A percentile compares a stretch with the other conserved stretches of the same genome.
Evolutionary conservation across 1,140 invertebrate genomes (phyloP).

Genomic region (Scaptomyza montana): DNA sequence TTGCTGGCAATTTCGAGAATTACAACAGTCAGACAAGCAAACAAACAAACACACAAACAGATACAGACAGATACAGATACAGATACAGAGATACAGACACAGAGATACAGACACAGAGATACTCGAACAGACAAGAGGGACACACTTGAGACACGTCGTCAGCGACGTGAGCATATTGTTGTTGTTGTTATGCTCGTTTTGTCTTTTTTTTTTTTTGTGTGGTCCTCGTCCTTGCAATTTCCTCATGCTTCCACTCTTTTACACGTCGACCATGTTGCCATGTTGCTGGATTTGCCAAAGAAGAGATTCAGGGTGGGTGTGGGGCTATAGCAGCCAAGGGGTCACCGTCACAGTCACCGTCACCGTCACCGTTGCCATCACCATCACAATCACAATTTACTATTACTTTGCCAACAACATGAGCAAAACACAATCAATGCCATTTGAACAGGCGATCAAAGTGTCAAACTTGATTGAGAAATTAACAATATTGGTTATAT

Average conservation of each 20-base stretch:
- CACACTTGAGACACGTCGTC: conserved; percentile 67
- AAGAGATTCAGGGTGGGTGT: background rate
- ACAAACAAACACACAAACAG: conserved; percentile 13
- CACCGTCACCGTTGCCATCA: conserved; percentile 17
- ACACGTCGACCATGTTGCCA: conserved; percentile 48
- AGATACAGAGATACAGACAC: background rate
- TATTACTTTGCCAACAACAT: conserved; percentile 23
- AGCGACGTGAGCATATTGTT: conserved; percentile 64
- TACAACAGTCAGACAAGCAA: conserved; percentile 56
- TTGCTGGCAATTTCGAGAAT: conserved; percentile 78
- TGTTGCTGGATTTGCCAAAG: conserved; percentile 45
- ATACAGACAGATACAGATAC: background rate
- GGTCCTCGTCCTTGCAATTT: background rate
- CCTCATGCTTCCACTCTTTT: conserved; percentile 1
- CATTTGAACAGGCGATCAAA: conserved; percentile 41
- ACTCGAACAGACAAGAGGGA: conserved; percentile 17
- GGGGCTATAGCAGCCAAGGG: conserved; percentile 40
- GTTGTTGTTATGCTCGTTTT: background rate
- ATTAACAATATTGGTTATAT: background rate
- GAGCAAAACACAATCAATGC: conserved; percentile 42
- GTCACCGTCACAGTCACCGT: conserved; percentile 51
- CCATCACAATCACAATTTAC: conserved; percentile 27
- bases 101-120: background rate
- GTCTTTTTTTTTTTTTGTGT: background rate
- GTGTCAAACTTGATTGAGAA: conserved; percentile 2